Evolutionary conservation across 2,888 invertebrate genomes (phyloP), one percentile per base, ranked within the genome.

Genomic region (Tachina grossa): DNA sequence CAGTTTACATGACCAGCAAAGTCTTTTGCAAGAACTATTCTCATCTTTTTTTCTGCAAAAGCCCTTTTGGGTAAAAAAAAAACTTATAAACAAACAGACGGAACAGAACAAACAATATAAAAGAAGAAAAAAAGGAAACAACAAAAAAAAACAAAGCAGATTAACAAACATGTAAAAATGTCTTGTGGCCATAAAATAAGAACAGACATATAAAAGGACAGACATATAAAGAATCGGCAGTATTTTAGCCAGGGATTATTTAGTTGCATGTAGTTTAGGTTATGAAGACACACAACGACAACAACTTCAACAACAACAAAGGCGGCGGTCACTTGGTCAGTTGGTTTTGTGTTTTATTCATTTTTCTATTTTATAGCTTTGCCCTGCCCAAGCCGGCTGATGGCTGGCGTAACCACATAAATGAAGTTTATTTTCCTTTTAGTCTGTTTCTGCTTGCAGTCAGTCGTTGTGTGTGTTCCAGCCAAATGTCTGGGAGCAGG

Each of bases 251-350:
- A 79, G 55, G 66, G 45, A 57, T 74, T 66, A 31, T 68, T 51
- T 51, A 68, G 66, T 66, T 66, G 59, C 59, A 61, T 31, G 59
- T 22, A 53, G 68, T 74, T 74, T 81, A 51, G 74, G 72, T 81
- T 75, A 79, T 63, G 66, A 66, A 66, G 59, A 31, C 31, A 59
- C 66, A 59, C 39, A 14, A 19, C 45, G 19, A 45, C 19, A 16
- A 14, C 49, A 51, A 43, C 45, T 45, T 45, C 57, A 57, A 43
- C 53, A 61, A 72, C 43, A 80, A 79, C 63, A 71, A 69, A 43
- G 78, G 53, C 74, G 63, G 59, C 65, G 85, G 85, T 85, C 82
- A 85, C 69, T 85, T 82, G 85, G 85, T 85, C 85, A 85, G 82
- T 78, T 82, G 85, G 85, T 75, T 78, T 75, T 31, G 13, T 49